phyloP scores from a whole-genome alignment of 2,113 vertebrate species.

The Plecotus auritus region DNA sequence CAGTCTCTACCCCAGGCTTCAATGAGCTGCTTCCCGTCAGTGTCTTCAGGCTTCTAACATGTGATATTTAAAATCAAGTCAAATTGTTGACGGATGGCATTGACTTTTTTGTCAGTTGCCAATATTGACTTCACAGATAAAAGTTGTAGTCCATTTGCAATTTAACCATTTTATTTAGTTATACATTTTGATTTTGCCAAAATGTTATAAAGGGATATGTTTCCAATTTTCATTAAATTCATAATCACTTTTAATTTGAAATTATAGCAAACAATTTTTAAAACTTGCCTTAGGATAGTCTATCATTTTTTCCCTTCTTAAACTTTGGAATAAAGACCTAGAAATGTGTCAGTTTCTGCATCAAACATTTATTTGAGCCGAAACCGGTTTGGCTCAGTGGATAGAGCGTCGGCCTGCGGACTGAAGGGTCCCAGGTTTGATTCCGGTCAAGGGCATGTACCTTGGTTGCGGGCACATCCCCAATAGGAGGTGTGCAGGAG shows the following conservation, averaged over 20 bases:
- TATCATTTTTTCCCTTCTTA: neutral
- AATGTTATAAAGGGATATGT: neutral
- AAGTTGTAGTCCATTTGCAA: neutral
- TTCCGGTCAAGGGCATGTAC: too few relatives aligned
- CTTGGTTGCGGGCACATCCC: too few relatives aligned
- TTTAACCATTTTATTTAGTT: neutral
- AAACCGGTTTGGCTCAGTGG: too few relatives aligned
- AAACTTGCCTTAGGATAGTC: neutral
- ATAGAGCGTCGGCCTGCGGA: too few relatives aligned
- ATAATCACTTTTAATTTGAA: neutral
- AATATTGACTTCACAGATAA: neutral
- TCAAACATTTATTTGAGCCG: neutral
- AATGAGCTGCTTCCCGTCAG: fast-evolving
- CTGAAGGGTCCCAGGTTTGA: too few relatives aligned
- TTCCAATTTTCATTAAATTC: neutral
- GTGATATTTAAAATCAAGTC: neutral
- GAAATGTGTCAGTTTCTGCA: neutral
- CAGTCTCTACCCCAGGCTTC: neutral
- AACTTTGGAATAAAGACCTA: neutral
- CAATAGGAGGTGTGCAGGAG: too few relatives aligned
- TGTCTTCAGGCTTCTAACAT: neutral
- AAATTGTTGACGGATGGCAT: neutral
- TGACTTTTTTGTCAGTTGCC: neutral
- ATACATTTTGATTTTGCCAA: neutral
- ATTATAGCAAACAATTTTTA: neutral